These are phyloP conservation scores for Zapus hudsonius DNA, from an alignment of 2,113 vertebrate species.

Conservation along the genomic window DNA sequence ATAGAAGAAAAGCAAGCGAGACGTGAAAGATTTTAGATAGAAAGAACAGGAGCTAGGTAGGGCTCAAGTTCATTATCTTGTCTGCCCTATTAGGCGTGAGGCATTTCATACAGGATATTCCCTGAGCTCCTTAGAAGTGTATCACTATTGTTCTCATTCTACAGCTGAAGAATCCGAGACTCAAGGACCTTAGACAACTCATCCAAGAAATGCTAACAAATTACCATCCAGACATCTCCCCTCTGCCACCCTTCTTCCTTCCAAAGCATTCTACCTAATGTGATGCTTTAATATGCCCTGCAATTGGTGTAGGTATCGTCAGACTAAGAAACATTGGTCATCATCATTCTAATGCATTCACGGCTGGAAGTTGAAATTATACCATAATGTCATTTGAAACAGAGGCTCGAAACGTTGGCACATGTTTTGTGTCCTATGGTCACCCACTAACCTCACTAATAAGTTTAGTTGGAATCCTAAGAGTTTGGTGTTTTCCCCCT, in stretches of 20 bases:
- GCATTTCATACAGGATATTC: background rate
- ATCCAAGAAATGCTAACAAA: background rate
- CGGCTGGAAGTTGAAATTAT: background rate
- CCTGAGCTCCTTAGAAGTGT: background rate
- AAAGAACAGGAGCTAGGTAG: background rate
- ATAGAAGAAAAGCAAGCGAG: background rate
- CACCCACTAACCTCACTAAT: background rate
- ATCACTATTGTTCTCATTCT: too few species aligned
- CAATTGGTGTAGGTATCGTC: background rate
- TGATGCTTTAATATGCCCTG: background rate
- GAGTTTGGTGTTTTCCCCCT: background rate
- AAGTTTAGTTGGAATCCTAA: background rate
- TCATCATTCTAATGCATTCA: background rate
- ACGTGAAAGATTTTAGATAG: background rate
- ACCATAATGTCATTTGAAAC: background rate
- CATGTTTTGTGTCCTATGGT: background rate
- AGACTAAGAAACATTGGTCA: background rate
- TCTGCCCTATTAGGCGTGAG: background rate
- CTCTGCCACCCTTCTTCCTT: background rate
- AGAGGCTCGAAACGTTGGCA: background rate
- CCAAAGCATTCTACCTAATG: background rate
- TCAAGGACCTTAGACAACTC: background rate
- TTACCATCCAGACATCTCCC: background rate
- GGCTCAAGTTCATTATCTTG: background rate
- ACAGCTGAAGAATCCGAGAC: background rate